A percentile compares a stretch with the other conserved stretches of the same genome.
Evolutionary conservation across 1,140 invertebrate species (phyloP).

Genomic region (Andricus grossulariae): DNA sequence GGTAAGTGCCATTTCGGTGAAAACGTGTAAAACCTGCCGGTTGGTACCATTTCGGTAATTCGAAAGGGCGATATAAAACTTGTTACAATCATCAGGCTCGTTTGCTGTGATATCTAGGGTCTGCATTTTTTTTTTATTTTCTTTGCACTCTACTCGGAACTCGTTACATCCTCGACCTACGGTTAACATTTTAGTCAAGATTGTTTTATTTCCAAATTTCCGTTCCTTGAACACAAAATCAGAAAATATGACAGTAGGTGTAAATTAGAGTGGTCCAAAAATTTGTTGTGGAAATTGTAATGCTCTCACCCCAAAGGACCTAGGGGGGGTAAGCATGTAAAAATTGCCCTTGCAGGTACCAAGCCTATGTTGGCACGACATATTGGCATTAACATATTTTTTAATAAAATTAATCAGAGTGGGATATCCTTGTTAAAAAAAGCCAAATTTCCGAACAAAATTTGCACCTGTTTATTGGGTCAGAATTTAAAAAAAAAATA

Average conservation of each 20-base stretch:
- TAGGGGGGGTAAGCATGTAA: no score
- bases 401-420: no score
- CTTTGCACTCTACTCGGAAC: constrained; percentile 11
- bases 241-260: not conserved
- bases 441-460: no score
- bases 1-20: constrained; percentile 29
- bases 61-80: constrained; percentile 23
- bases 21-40: constrained; percentile 21
- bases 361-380: no score
- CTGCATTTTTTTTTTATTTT: not conserved
- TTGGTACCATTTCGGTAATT: constrained; percentile 20
- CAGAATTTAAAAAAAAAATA: no score
- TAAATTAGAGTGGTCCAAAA: no score
- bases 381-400: no score
- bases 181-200: constrained; percentile 18
- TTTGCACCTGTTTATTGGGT: no score
- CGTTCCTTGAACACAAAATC: not conserved
- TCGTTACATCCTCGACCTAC: not conserved
- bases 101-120: constrained; percentile 27
- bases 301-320: no score
- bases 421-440: no score
- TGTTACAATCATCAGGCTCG: constrained; percentile 26
- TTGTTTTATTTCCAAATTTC: not conserved
- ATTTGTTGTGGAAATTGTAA: no score
- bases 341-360: no score